Evolutionary conservation across 1,140 invertebrate genomes (phyloP).

Genomic region (Mycetomoellerius zeteki): DNA sequence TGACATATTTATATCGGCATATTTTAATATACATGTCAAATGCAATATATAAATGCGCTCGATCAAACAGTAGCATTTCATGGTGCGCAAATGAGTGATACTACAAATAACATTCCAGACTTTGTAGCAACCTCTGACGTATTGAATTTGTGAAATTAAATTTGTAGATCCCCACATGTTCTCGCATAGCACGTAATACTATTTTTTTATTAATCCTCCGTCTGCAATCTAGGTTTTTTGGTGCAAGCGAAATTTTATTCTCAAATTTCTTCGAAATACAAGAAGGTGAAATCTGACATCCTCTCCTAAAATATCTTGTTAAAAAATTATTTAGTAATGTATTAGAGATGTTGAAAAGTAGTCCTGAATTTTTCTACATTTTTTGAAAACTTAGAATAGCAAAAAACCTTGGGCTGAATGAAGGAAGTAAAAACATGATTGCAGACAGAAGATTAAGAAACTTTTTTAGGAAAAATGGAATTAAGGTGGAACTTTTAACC

Average conservation of each 20-base stretch:
- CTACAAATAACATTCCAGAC: slow-evolving; percentile 35
- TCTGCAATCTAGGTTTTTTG: too few relatives aligned
- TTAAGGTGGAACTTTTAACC: background rate
- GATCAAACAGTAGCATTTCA: slow-evolving; percentile 35
- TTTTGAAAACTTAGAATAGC: background rate
- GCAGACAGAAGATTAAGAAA: too few relatives aligned
- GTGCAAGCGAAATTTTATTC: too few relatives aligned
- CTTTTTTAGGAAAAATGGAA: too few relatives aligned
- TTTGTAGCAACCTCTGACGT: background rate
- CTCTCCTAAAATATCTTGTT: too few relatives aligned
- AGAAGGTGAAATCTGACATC: too few relatives aligned
- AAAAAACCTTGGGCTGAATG: too few relatives aligned
- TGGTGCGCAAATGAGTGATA: background rate
- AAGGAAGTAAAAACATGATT: too few relatives aligned
- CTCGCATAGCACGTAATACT: background rate
- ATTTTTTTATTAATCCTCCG: background rate
- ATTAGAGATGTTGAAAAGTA: too few relatives aligned
- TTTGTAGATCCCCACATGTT: background rate
- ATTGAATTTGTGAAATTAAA: slow-evolving; percentile 3
- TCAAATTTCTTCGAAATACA: too few relatives aligned
- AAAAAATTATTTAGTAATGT: too few relatives aligned
- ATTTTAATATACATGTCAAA: slow-evolving; percentile 52
- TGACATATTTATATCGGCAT: slow-evolving; percentile 46
- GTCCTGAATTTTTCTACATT: background rate
- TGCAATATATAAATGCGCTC: slow-evolving; percentile 31